A percentile compares a stretch with the other conserved stretches of the same genome.
These are phyloP conservation scores for Nemoura dubitans DNA, from an alignment of 2,888 invertebrate species.

Conservation along the genomic window DNA sequence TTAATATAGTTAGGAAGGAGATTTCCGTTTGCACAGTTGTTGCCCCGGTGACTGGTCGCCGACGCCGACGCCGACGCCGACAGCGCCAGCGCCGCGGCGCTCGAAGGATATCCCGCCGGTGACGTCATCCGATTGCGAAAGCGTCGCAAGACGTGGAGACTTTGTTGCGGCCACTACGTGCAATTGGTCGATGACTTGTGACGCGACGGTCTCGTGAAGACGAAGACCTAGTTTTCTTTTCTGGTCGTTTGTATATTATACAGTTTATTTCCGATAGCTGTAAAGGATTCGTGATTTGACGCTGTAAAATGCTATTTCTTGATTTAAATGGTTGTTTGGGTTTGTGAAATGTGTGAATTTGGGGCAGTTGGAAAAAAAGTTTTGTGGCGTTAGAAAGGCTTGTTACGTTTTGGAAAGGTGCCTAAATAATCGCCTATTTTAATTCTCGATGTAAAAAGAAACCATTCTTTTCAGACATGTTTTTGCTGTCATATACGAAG, in stretches of 20 bases:
- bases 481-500: too few relatives aligned
- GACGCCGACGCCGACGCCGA: not conserved
- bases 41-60: not conserved
- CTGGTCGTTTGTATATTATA: not conserved
- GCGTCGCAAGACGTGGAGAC: not conserved
- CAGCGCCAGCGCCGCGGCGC: not conserved
- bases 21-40: not conserved
- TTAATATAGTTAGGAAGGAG: not conserved
- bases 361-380: not conserved
- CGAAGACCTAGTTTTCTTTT: not conserved
- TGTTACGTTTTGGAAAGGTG: not conserved
- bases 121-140: not conserved
- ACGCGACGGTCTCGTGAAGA: not conserved
- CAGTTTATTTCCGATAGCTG: not conserved
- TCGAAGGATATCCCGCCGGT: not conserved
- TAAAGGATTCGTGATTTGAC: not conserved
- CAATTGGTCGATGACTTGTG: not conserved
- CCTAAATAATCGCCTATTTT: too few relatives aligned
- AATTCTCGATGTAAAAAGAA: too few relatives aligned
- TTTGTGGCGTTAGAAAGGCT: not conserved
- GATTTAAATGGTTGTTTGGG: constrained; percentile 5
- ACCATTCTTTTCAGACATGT: too few relatives aligned
- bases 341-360: not conserved
- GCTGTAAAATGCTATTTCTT: not conserved
- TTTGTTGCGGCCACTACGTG: not conserved